These are phyloP conservation scores for Miniopterus natalensis DNA, from an alignment of 2,113 vertebrate species.

Conservation along the genomic window DNA sequence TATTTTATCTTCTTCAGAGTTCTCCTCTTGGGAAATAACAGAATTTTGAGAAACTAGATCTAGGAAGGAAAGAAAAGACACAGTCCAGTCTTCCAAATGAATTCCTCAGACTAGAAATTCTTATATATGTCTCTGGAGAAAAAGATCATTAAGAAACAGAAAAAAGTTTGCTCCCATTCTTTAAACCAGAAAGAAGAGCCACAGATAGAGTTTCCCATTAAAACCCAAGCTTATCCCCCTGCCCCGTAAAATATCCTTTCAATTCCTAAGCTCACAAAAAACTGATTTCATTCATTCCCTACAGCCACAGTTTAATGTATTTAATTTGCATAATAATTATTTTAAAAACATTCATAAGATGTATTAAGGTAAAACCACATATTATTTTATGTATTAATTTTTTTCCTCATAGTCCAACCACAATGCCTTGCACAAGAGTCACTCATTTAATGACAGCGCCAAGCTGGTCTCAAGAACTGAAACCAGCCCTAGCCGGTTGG, in stretches of 20 bases:
- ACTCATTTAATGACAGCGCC: not conserved
- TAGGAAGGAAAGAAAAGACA: not conserved
- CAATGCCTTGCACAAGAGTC: not conserved
- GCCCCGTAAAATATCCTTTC: not conserved
- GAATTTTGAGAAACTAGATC: constrained; percentile 49
- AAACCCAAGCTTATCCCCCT: not conserved
- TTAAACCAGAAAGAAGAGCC: not conserved
- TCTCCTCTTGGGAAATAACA: constrained; percentile 66
- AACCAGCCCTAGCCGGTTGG: no score
- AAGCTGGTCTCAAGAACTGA: not conserved
- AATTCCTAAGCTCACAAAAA: constrained; percentile 43
- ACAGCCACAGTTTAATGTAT: not conserved
- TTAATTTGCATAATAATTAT: not conserved
- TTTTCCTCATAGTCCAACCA: not conserved
- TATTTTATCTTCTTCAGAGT: constrained; percentile 50
- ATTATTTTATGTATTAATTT: not conserved
- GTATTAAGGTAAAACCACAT: not conserved
- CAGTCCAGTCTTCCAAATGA: constrained; percentile 3
- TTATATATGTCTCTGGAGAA: not conserved
- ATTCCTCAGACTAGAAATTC: not conserved
- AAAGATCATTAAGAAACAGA: not conserved
- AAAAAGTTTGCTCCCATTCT: not conserved
- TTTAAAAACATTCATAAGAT: not conserved
- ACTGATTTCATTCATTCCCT: not conserved
- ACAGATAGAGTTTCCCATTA: not conserved